Evolutionary conservation across 2,888 invertebrate species (phyloP).

Genomic region (Agrenia bidenticulata): DNA sequence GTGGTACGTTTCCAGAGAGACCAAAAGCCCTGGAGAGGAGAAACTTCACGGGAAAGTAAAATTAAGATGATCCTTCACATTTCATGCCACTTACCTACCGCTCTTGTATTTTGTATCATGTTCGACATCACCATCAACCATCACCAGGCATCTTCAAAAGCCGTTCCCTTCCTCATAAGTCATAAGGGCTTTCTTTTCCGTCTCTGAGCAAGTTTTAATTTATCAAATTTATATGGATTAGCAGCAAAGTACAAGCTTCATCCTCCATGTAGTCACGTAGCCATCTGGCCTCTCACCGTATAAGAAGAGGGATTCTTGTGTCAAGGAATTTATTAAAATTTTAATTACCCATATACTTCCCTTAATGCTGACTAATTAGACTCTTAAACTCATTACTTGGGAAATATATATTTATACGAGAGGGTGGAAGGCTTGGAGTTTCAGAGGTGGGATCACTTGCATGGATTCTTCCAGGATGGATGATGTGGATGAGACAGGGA

Average conservation of each 20-base stretch:
- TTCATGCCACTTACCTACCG: slow-evolving; percentile 20
- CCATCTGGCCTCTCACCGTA: background rate
- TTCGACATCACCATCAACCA: no score
- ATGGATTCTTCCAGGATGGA: no score
- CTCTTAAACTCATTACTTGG: slow-evolving; percentile 15
- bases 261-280: background rate
- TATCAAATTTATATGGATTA: slow-evolving; percentile 44
- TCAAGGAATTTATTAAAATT: slow-evolving; percentile 48
- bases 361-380: slow-evolving; percentile 44
- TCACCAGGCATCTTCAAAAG: no score
- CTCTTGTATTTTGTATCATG: no score
- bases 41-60: slow-evolving; percentile 44
- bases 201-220: slow-evolving; percentile 15
- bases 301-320: slow-evolving; percentile 18
- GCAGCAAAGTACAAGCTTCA: slow-evolving; percentile 21
- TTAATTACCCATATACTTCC: slow-evolving; percentile 42
- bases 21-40: slow-evolving; percentile 39
- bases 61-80: slow-evolving; percentile 50
- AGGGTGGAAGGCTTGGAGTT: no score
- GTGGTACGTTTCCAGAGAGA: slow-evolving; percentile 8
- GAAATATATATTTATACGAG: background rate
- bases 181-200: background rate
- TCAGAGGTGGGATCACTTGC: no score
- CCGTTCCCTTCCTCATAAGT: background rate
- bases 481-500: no score